Base-by-base conservation (phyloP, 2,113 vertebrate species). In the Athene noctua region DNA sequence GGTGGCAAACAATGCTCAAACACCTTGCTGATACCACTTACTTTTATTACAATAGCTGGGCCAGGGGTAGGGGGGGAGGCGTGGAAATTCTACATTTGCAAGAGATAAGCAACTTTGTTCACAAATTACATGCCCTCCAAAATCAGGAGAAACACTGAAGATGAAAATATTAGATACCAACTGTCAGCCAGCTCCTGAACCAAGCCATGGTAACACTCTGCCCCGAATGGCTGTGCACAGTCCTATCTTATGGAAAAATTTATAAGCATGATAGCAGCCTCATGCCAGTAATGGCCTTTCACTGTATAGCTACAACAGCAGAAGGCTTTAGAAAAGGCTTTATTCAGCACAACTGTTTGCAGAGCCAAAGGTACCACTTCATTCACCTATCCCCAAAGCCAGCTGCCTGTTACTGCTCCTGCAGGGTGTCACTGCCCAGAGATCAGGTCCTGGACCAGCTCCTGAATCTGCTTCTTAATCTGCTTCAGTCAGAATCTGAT, bases 401-500 rank as follows among this genome's bases (percentile, higher is more conserved):
- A 88, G 86, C 63, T 40, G 46, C 78, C 25, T 1, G 0, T 38
- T 49, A 51, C n/a, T 0, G 1, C 70, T 81, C 65, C 70, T 55
- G 87, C 85, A 77, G 86, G 88, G 83, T 40, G 44, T 49, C 58
- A 20, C 73, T 79, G 96, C 70, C 86, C 4, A 2, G 65, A 88
- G 68, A 52, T 38, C 79, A 90, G 74, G 47, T 68, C 58, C 94
- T 80, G 74, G 88, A 95, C 66, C 82, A 86, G 92, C 71, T 97
- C 92, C 85, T 88, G 57, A 70, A 88, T 67, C 85, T 93, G 92
- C 93, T 73, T 61, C 96, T 83, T 88, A 75, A 90, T 77, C 89
- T 80, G 63, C 58, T 75, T 66, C 66, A 85, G 52, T 44, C 90
- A 23, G 32, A 90, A 86, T 72, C n/a, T 92, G 82, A 88, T 68